A percentile compares a stretch with the other conserved stretches of the same genome.
Evolutionary conservation across 2,888 invertebrate genomes (phyloP).

Genomic region (Amitus sp.): DNA sequence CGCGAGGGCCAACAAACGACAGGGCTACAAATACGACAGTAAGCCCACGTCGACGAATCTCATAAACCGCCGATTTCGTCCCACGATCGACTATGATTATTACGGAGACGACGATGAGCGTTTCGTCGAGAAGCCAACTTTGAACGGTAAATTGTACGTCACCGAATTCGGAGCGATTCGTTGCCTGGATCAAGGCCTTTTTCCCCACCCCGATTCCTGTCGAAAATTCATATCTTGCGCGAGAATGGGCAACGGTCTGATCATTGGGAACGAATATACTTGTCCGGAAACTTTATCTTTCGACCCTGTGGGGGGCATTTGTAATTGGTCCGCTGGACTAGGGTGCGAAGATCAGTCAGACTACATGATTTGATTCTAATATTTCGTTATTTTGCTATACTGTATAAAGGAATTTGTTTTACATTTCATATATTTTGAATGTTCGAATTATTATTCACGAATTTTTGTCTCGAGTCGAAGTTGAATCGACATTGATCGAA

Average conservation of each 20-base stretch:
- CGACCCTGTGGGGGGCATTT: conserved; percentile 90
- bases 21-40: conserved; percentile 39
- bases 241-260: conserved; percentile 75
- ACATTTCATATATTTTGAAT: background rate
- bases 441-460: background rate
- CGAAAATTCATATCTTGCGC: conserved; percentile 93
- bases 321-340: conserved; percentile 87
- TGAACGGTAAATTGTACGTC: conserved; percentile 71
- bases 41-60: conserved; percentile 28
- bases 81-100: conserved; percentile 72
- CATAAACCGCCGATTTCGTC: conserved; percentile 52
- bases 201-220: conserved; percentile 90
- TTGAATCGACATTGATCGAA: too few species aligned
- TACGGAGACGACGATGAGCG: conserved; percentile 75
- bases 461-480: too few species aligned
- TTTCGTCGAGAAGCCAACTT: conserved; percentile 68
- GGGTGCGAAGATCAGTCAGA: conserved; percentile 85
- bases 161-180: conserved; percentile 75
- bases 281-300: conserved; percentile 88
- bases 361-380: too few species aligned
- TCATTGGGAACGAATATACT: conserved; percentile 88
- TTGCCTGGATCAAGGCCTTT: conserved; percentile 90
- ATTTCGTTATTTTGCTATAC: too few species aligned
- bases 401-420: too few species aligned
- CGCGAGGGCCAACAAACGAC: too few species aligned